Conservation (phyloP, 2,113 vertebrate genomes). For the Stigmatopora nigra region DNA sequence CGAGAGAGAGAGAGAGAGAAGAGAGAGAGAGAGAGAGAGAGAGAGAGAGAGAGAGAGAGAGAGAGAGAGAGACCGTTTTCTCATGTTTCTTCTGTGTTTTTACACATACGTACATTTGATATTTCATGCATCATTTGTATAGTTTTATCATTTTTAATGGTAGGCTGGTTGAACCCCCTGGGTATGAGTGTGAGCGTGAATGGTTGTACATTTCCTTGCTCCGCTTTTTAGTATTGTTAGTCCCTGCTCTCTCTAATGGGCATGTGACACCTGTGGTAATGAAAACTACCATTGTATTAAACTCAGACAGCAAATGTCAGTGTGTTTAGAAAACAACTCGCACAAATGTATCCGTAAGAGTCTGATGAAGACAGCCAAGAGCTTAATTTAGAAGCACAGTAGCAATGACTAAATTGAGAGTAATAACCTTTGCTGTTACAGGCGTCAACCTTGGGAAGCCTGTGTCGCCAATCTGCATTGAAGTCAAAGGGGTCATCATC, state of each 20-base stretch:
- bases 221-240: conserved; percentile 38
- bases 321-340: conserved; percentile 31
- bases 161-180: no score
- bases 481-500: conserved; percentile 33
- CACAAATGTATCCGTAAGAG: conserved; percentile 41
- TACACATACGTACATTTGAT: no score
- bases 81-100: no score
- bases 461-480: conserved; percentile 45
- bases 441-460: conserved; percentile 52
- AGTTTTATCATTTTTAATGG: no score
- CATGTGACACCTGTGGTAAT: conserved; percentile 28
- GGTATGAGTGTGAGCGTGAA: no score
- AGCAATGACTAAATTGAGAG: conserved; percentile 38
- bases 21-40: no score
- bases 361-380: conserved; percentile 44
- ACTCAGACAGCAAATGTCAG: conserved; percentile 38
- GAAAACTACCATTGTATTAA: conserved; percentile 41
- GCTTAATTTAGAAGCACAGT: conserved; percentile 36
- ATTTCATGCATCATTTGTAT: no score
- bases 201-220: conserved; percentile 2
- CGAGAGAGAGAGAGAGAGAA: no score
- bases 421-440: conserved; percentile 53
- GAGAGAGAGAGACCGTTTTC: no score
- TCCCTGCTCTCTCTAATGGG: conserved; percentile 44
- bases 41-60: no score